phyloP scores from a whole-genome alignment of 2,888 invertebrate species.

The Balanococcus diminutus region DNA sequence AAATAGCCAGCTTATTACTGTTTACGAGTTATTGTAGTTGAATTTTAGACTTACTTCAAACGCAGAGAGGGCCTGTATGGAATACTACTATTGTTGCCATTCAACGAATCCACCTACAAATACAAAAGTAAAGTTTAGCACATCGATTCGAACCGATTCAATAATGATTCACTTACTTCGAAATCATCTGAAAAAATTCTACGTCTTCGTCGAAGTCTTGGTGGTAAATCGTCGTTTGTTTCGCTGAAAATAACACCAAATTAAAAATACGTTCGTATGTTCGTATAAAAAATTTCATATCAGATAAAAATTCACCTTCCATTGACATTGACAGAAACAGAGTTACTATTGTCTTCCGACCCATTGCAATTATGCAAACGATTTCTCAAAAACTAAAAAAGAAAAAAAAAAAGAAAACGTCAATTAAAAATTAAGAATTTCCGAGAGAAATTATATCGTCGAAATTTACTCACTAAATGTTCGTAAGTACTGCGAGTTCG shows the following conservation, averaged over 20 bases:
- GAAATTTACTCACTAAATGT: not conserved
- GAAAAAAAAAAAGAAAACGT: not conserved
- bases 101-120: not conserved
- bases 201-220: not conserved
- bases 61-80: not conserved
- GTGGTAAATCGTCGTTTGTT: not conserved
- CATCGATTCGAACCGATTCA: not conserved
- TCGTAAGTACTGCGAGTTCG: constrained; percentile 38
- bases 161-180: not conserved
- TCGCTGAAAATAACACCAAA: not conserved
- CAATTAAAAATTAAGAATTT: not conserved
- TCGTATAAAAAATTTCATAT: not conserved
- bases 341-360: not conserved
- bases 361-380: not conserved
- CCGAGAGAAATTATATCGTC: not conserved
- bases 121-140: not conserved
- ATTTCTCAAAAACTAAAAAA: not conserved
- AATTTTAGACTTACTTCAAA: not conserved
- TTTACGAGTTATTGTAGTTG: too few relatives aligned
- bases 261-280: not conserved
- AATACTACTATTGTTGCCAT: not conserved
- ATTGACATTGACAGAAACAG: not conserved
- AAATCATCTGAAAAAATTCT: not conserved
- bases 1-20: too few relatives aligned
- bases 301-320: not conserved